Base-by-base conservation (phyloP, 2,888 invertebrate species). In the Keiferia lycopersicella region DNA sequence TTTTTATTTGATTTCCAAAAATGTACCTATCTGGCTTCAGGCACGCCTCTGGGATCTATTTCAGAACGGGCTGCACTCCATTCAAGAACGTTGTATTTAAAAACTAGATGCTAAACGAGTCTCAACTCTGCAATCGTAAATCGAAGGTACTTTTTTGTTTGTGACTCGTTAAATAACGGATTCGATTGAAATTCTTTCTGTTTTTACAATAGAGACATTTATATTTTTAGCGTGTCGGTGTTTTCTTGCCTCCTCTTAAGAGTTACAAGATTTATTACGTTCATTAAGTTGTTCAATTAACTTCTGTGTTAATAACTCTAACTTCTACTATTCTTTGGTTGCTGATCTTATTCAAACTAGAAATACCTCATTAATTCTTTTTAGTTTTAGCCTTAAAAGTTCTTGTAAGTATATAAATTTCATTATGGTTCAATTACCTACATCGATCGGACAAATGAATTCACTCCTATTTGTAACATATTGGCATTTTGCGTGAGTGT, bases 1-100 rank as follows among this genome's bases (percentile, higher is more conserved):
- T 77, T 83, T 90, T 87, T 85, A 88, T 88, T 89, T 86, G 88
- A 87, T 86, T 87, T 90, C 91, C 91, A 87, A 89, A 91, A 89
- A 90, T 88, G 91, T 90, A 88, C 84, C 78, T 88, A 87, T 87
- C 87, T 84, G 79, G 83, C 78, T 78, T 82, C 67, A 76, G 79
- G 80, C 83, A 75, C 77, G 80, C 86, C 84, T 73, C 81, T 81
- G 75, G 75, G 72, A 76, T 89, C 90, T 91, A 91, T 88, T 90
- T 90, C 85, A 78, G 81, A 81, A 70, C 73, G 73, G 65, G 71
- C 72, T 81, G 74, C 73, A 77, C 78, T 75, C 76, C 75, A 78
- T 82, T 82, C 76, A 75, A 84, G 72, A 88, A 86, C 81, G 84
- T 80, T 80, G 75, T 83, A 87, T 78, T 76, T 78, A 71, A 73